Base-by-base conservation (phyloP, 1,140 invertebrate genomes). In the Philaenus spumarius region DNA sequence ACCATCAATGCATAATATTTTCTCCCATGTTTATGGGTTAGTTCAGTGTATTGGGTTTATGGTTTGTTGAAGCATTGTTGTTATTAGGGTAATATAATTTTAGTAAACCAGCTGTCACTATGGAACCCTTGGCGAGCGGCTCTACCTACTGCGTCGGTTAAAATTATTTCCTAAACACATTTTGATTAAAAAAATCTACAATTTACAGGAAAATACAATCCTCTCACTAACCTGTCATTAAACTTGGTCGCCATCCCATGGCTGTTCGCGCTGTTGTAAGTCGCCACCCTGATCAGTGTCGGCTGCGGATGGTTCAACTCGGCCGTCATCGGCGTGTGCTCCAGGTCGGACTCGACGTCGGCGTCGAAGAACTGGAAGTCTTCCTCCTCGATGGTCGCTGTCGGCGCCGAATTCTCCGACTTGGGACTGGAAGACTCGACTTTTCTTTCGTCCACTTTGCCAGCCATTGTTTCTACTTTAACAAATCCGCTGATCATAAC, bases 301-400 rank as follows among this genome's bases (percentile, higher is more conserved):
- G 58, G 58, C 23, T 15, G 19, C 9, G 34, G 17, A 5, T n/a
- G 22, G 2, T 5, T 51, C 3, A 30, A 5, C 6, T 46, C 45
- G 20, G 19, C 20, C 1, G 56, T 40, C 45, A 58, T 23, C 14
- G 24, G 23, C 5, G 14, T 40, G 30, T 51, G 48, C 22, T 43
- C 47, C 5, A 22, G n/a, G 19, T 57, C 46, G 5, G 55, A 17
- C 7, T 55, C 46, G 14, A 22, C 34, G 17, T 47, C 43, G 6
- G 20, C 58, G 30, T 60, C 58, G 35, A 60, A 60, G 47, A 46
- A 60, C 23, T 48, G 24, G 22, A 60, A 60, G 34, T 60, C 58
- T 17, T 59, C 58, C 23, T 60, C 58, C 37, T 58, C 56, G 19
- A 60, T 60, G 11, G 58, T 55, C 12, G 58, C 58, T 3, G 58